phyloP scores from a whole-genome alignment of 2,113 vertebrate species.

The Eclectus roratus region DNA sequence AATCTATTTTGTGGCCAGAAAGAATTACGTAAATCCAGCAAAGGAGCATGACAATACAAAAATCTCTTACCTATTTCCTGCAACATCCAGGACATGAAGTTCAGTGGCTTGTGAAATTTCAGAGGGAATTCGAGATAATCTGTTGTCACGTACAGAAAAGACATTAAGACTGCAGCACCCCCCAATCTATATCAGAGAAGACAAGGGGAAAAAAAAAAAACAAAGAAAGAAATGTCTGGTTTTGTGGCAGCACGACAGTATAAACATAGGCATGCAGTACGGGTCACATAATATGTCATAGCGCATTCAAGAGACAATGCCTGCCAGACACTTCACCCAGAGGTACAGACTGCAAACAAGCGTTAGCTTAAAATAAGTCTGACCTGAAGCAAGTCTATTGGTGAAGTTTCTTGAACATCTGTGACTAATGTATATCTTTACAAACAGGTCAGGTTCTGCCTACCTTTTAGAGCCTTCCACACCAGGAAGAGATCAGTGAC shows the following conservation, averaged over 20 bases:
- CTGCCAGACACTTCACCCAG: neutral
- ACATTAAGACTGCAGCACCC: constrained; percentile 93
- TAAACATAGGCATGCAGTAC: constrained; percentile 2
- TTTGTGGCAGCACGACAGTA: neutral
- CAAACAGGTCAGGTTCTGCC: neutral
- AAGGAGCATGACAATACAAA: neutral
- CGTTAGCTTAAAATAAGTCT: neutral
- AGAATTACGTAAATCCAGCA: neutral
- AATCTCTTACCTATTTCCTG: constrained; percentile 88
- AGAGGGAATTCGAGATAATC: constrained; percentile 85
- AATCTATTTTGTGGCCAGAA: neutral
- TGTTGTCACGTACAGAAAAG: constrained; percentile 93
- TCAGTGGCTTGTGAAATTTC: constrained; percentile 93
- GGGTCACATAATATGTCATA: neutral
- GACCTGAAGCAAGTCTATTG: neutral
- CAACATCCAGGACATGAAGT: constrained; percentile 94
- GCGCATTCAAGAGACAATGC: neutral
- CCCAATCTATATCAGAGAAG: constrained; percentile 80
- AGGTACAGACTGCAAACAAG: neutral
- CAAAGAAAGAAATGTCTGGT: neutral
- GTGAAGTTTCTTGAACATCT: neutral
- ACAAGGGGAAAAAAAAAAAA: accelerated
- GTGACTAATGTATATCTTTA: neutral
- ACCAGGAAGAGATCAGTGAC: neutral
- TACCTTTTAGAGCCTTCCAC: neutral